Conservation (phyloP, 2,888 invertebrate genomes). For the Eustalomyia histrio region DNA sequence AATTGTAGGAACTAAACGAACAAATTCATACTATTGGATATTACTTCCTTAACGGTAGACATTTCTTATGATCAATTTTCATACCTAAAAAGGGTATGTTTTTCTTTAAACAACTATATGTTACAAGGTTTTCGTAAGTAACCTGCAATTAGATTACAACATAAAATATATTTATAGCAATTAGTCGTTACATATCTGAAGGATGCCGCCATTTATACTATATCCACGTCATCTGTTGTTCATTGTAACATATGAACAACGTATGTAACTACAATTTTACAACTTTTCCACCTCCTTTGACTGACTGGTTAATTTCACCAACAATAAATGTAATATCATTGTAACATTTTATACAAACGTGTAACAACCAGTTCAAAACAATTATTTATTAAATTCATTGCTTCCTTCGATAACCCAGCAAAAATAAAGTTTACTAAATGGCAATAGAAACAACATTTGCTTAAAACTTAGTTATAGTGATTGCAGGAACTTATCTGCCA, state of each 20-base stretch:
- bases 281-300: constrained; percentile 36
- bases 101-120: neutral
- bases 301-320: constrained; percentile 41
- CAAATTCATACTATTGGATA: too few species aligned
- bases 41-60: constrained; percentile 31
- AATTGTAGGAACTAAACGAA: too few species aligned
- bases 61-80: constrained; percentile 11
- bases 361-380: constrained; percentile 62
- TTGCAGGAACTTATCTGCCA: too few species aligned
- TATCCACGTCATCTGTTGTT: constrained; percentile 56
- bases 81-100: constrained; percentile 3
- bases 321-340: constrained; percentile 33
- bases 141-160: constrained; percentile 75
- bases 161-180: constrained; percentile 75
- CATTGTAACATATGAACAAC: neutral
- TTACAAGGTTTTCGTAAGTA: constrained; percentile 45
- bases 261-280: neutral
- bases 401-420: constrained; percentile 48
- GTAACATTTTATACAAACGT: constrained; percentile 47
- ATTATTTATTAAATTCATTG: constrained; percentile 60
- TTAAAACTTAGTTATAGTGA: too few species aligned
- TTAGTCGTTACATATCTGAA: constrained; percentile 68
- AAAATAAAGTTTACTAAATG: neutral
- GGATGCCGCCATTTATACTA: constrained; percentile 43
- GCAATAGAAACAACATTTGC: neutral